Base-by-base conservation (phyloP, 2,113 vertebrate genomes). In the Holacanthus passer region DNA sequence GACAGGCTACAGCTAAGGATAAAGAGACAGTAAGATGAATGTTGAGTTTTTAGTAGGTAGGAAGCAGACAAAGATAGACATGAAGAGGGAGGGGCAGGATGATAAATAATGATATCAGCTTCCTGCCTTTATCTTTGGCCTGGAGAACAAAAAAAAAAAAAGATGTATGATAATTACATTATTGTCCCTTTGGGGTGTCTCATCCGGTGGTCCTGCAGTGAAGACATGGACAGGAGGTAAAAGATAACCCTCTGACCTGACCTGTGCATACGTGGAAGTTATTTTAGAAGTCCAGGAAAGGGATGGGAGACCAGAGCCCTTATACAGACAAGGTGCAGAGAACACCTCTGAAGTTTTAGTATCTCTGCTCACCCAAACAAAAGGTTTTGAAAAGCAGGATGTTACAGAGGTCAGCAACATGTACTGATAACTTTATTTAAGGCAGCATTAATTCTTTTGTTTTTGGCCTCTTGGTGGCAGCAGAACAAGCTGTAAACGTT, bases 231-330 rank as follows among this genome's bases (percentile, higher is more conserved):
- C 76, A 71, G 82, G 73, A 77, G 56, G 79, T 29, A 37, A 55
- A 17, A 5, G 50, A 86, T 88, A 82, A 88, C 84, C 84, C 29
- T 47, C 41, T 88, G 87, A 86, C 70, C 77, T 55, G 78, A 68
- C 64, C 62, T 75, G 59, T 39, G n/a, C 70, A 52, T 48, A 62
- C 53, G 31, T 67, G 47, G 50, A 77, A 63, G 59, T 91, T 87
- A 90, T 91, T 92, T 92, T 91, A 41, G 83, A 86, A 72, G 72
- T 85, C 43, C 89, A 93, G 92, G 90, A 93, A 93, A 82, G 84
- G 88, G 92, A 89, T 91, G 88, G 80, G 68, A 31, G 77, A 79
- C 83, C 82, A 67, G 81, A 85, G 29, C 89, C 85, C 87, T 55
- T 29, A 75, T 37, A 7, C 35, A 37, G 17, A 12, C 3, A 6